Evolutionary conservation across 1,140 invertebrate species (phyloP), one percentile per base, ranked within the genome.

Genomic region (Hylaeus volcanicus): DNA sequence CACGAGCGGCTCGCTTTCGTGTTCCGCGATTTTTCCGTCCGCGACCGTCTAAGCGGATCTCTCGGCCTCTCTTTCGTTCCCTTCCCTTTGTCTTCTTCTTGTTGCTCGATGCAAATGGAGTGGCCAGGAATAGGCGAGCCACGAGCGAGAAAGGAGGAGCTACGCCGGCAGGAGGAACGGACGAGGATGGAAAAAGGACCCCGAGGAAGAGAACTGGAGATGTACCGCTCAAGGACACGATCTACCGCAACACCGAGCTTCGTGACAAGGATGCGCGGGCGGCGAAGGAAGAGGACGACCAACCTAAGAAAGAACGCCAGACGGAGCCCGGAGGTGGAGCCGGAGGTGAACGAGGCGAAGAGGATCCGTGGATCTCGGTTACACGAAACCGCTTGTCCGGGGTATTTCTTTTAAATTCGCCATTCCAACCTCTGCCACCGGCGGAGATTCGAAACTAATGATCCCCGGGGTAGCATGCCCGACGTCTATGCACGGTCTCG

Each of bases 211-310:
- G 73, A 64, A 63, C 61, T 75, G 14, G 56, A 58, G 72, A 80
- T 87, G 74, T 81, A 81, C 70, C 76, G 82, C 82, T 83, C 89
- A 90, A 90, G 89, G 88, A 89, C 89, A 90, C 80, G 88, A 86
- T 88, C 82, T 84, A 86, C 76, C 85, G 83, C 79, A 83, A 88
- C 82, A 76, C 78, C 78, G 79, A 78, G 72, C 78, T 79, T 85
- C 84, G 82, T 84, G 86, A 89, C 87, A 82, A 88, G 87, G 87
- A 88, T 85, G 65, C 64, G 58, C 61, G 53, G 63, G 15, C 15
- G 60, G 41, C 2, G 71, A 39, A 65, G 63, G 58, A 70, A 45
- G 81, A 66, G 12, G 48, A 37, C 14, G 69, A 56, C 39, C 55
- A 74, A 75, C 66, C 58, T 45, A 79, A 80, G 74, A 14, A 37